Evolutionary conservation across 2,113 vertebrate genomes (phyloP).

Genomic region (Ptyas mucosa): DNA sequence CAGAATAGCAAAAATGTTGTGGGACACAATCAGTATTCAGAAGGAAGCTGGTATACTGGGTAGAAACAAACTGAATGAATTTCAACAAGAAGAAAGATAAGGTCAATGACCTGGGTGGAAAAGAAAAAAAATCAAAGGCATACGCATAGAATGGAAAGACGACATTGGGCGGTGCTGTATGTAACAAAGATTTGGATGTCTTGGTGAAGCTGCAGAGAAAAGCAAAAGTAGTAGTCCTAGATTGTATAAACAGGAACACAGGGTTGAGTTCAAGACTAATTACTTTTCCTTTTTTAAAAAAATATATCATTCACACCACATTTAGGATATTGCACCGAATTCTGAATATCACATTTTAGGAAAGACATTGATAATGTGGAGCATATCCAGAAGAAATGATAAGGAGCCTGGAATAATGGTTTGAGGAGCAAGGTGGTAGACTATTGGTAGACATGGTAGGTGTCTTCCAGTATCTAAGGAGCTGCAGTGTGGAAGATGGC

Average conservation of each 20-base stretch:
- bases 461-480: background rate
- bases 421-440: background rate
- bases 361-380: background rate
- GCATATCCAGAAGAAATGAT: background rate
- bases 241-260: background rate
- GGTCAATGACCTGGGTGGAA: background rate
- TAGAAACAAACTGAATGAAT: background rate
- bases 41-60: background rate
- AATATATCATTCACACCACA: background rate
- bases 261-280: background rate
- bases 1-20: background rate
- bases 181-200: background rate
- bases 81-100: background rate
- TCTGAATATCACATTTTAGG: background rate
- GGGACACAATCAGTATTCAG: background rate
- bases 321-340: background rate
- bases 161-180: background rate
- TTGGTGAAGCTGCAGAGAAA: background rate
- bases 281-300: background rate
- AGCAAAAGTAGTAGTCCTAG: background rate
- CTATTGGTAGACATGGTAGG: background rate
- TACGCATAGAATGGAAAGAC: background rate
- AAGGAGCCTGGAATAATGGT: background rate
- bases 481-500: background rate
- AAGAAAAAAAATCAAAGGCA: background rate